phyloP scores from a whole-genome alignment of 2,113 vertebrate genomes.

The Aspidoscelis tigris region DNA sequence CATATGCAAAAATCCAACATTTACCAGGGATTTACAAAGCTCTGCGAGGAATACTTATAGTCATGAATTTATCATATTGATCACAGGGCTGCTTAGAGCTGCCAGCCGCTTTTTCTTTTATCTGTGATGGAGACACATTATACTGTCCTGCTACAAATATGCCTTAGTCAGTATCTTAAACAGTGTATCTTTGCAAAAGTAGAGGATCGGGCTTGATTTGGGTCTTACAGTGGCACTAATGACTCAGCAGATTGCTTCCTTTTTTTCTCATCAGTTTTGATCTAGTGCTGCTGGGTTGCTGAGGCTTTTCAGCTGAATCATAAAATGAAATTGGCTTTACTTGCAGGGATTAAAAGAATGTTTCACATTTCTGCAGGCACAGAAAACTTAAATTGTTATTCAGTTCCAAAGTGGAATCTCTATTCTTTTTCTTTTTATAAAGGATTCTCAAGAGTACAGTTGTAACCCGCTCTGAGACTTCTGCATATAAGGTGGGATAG shows the following conservation, averaged over 20 bases:
- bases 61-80: constrained; percentile 11
- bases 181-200: background rate
- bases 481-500: too few species aligned
- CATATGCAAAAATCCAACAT: constrained; percentile 12
- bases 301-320: constrained; percentile 56
- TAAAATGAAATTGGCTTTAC: constrained; percentile 53
- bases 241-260: constrained; percentile 70
- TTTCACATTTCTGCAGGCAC: constrained; percentile 47
- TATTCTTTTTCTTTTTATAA: constrained; percentile 40
- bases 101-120: constrained; percentile 4
- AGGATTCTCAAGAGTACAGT: constrained; percentile 26
- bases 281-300: constrained; percentile 36
- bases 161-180: constrained; percentile 31
- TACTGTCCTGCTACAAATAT: background rate
- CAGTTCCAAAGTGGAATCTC: constrained; percentile 44
- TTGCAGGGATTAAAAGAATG: constrained; percentile 48
- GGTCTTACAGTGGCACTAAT: constrained; percentile 44
- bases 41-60: constrained; percentile 30
- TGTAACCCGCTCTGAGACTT: too few species aligned
- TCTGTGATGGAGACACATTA: background rate
- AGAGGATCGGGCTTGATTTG: background rate
- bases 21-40: constrained; percentile 5
- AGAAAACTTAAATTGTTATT: constrained; percentile 29
- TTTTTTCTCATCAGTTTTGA: constrained; percentile 59
- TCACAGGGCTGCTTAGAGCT: constrained; percentile 15